Evolutionary conservation across 2,113 vertebrate species (phyloP).

Genomic region (Psophia crepitans): DNA sequence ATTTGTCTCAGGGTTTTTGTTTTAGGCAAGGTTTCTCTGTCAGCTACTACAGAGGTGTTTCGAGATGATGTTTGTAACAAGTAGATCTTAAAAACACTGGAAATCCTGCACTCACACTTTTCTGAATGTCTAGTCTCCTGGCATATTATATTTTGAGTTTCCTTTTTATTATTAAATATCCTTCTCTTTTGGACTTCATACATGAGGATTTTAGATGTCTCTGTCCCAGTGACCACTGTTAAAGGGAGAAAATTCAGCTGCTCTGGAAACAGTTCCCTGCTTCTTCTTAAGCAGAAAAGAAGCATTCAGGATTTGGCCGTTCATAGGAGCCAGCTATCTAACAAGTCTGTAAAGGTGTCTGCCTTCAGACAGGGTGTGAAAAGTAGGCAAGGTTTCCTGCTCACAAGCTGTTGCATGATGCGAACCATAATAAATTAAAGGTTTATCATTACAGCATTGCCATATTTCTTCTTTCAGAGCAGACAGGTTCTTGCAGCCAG

Average conservation of each 20-base stretch:
- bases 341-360: not conserved
- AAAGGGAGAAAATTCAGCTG: not conserved
- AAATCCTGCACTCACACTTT: not conserved
- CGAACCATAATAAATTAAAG: not conserved
- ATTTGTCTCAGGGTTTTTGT: not conserved
- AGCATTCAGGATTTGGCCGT: not conserved
- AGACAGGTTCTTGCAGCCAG: not conserved
- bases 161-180: not conserved
- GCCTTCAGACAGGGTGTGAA: not conserved
- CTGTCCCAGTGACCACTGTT: not conserved
- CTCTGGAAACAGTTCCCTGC: not conserved
- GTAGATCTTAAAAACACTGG: not conserved
- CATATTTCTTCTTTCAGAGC: not conserved
- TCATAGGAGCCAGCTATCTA: not conserved
- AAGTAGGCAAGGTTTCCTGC: not conserved
- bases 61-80: not conserved
- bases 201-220: not conserved
- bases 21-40: not conserved
- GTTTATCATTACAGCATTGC: not conserved
- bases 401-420: not conserved
- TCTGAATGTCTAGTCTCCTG: not conserved
- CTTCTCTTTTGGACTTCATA: not conserved
- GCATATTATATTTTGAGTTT: not conserved
- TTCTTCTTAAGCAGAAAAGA: not conserved
- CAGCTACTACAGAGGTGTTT: not conserved